These are phyloP conservation scores for Cassiopea andromeda DNA, from an alignment of 30 jellyfish, hydroid and myxozoan genomes.

Conservation along the genomic window DNA sequence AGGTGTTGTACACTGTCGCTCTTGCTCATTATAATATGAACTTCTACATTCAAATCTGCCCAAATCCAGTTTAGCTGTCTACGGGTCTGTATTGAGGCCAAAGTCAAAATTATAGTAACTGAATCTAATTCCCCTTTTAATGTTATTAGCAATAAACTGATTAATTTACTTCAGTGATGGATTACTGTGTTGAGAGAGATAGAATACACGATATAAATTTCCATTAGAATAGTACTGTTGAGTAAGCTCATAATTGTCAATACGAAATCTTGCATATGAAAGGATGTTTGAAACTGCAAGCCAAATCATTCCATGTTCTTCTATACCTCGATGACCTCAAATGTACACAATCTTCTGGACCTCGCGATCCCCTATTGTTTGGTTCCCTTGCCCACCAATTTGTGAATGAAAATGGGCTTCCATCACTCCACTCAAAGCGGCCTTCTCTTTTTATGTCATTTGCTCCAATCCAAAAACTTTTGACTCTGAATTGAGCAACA, in stretches of 20 bases:
- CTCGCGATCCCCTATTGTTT: background rate
- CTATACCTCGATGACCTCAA: background rate
- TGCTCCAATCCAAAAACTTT: constrained; percentile 7
- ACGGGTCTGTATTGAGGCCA: too few species aligned
- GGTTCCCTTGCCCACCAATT: constrained; percentile 5
- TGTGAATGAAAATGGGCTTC: background rate
- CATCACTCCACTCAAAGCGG: constrained; percentile 15
- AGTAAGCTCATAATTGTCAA: background rate
- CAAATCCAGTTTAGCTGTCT: too few species aligned
- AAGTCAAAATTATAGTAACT: too few species aligned
- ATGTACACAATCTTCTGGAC: background rate
- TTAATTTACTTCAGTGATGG: too few species aligned
- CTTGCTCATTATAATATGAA: too few species aligned
- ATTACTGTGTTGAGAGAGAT: too few species aligned
- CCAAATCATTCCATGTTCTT: constrained; percentile 2
- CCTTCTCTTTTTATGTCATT: constrained; percentile 8
- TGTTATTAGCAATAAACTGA: too few species aligned
- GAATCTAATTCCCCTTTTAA: too few species aligned
- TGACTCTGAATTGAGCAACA: background rate
- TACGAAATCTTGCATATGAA: background rate
- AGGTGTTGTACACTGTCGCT: too few species aligned
- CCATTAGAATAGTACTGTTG: too few species aligned
- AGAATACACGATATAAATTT: too few species aligned
- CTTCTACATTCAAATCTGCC: too few species aligned
- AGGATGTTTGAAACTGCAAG: background rate